phyloP scores from a whole-genome alignment of 2,113 vertebrate genomes.

The Hypanus sabinus region DNA sequence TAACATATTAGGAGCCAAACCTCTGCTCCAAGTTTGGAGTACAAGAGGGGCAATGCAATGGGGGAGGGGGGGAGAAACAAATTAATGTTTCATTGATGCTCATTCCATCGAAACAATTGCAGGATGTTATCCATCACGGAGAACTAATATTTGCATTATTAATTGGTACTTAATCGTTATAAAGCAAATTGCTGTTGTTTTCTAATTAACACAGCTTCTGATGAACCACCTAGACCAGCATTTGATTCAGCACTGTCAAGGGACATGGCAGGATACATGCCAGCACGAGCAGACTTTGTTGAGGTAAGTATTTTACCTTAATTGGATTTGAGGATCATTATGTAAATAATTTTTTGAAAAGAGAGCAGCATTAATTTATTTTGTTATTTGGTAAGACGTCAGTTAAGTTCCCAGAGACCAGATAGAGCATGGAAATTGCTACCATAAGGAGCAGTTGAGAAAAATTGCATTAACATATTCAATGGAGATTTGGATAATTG shows the following conservation, averaged over 20 bases:
- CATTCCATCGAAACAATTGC: background rate
- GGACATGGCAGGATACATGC: conserved; percentile 98
- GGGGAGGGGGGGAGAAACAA: background rate
- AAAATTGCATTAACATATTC: background rate
- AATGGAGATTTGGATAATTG: no score
- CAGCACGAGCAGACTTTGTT: conserved; percentile 92
- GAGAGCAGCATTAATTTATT: no score
- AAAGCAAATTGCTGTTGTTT: background rate
- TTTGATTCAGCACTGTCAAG: conserved; percentile 91
- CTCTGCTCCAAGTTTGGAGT: background rate
- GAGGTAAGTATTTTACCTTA: conserved; percentile 62
- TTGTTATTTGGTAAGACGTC: no score
- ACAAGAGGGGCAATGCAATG: background rate
- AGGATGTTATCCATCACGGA: no score
- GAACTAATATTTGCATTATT: background rate
- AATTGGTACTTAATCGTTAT: background rate
- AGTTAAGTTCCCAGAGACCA: background rate
- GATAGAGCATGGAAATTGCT: background rate
- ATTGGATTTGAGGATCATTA: background rate
- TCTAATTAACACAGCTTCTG: conserved; percentile 61
- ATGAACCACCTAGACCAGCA: conserved; percentile 86
- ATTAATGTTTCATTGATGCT: background rate
- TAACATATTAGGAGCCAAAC: background rate
- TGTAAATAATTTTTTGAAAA: background rate
- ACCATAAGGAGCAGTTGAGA: background rate